Evolutionary conservation across 2,888 invertebrate species (phyloP).

Genomic region (Caenorhabditis sp.): DNA sequence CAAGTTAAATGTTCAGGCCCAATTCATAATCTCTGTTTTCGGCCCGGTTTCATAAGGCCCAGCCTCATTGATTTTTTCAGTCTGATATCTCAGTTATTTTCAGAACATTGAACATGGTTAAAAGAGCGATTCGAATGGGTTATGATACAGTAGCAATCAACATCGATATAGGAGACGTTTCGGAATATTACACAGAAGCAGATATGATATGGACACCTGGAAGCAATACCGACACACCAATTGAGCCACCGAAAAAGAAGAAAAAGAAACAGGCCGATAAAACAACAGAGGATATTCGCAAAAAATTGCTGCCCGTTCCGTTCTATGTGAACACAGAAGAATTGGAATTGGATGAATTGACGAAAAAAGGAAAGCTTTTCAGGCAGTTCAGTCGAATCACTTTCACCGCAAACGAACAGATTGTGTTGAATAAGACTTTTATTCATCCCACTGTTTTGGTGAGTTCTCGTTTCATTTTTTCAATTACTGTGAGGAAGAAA

Average conservation of each 20-base stretch:
- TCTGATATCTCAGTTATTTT: background rate
- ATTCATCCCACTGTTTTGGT: slow-evolving; percentile 41
- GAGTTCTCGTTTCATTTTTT: too few relatives aligned
- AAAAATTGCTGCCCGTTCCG: slow-evolving; percentile 64
- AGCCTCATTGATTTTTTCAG: too few relatives aligned
- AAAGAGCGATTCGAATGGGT: slow-evolving; percentile 66
- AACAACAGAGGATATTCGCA: slow-evolving; percentile 24
- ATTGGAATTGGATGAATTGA: slow-evolving; percentile 54
- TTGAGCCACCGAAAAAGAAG: slow-evolving; percentile 61
- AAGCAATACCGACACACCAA: background rate
- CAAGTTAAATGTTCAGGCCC: too few relatives aligned
- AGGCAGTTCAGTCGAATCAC: slow-evolving; percentile 63
- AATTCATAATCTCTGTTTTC: too few relatives aligned
- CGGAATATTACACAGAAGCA: slow-evolving; percentile 38
- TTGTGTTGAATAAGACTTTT: slow-evolving; percentile 45
- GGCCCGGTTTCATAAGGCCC: too few relatives aligned
- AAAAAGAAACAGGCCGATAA: slow-evolving; percentile 38
- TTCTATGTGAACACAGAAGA: slow-evolving; percentile 59
- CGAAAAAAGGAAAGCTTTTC: slow-evolving; percentile 59
- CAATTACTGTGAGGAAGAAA: too few relatives aligned
- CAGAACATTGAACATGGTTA: slow-evolving; percentile 53
- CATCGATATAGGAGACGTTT: slow-evolving; percentile 65
- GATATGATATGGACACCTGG: slow-evolving; percentile 38
- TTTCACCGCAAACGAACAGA: slow-evolving; percentile 46
- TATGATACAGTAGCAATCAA: slow-evolving; percentile 69